These are phyloP conservation scores for Himalopsyche japonica DNA, from an alignment of 2,888 invertebrate species.

Conservation along the genomic window DNA sequence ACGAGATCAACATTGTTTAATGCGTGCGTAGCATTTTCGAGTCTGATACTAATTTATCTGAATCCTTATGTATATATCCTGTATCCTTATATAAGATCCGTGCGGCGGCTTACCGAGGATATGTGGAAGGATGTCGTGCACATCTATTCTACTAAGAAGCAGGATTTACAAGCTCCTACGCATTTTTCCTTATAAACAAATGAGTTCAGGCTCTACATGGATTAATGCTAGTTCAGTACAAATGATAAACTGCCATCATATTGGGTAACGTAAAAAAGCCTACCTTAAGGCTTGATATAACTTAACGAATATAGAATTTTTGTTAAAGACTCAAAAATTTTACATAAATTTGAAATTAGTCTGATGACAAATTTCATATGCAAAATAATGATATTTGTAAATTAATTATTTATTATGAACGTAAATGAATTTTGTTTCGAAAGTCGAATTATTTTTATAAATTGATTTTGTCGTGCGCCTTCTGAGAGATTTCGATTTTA, in stretches of 20 bases:
- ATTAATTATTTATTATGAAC: too few species aligned
- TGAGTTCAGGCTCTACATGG: neutral
- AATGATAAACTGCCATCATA: neutral
- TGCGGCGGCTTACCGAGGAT: neutral
- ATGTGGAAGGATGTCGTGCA: constrained; percentile 1
- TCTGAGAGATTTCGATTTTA: neutral
- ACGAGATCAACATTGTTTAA: constrained; percentile 2
- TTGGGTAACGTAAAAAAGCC: too few species aligned
- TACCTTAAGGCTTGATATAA: too few species aligned
- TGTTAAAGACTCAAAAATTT: too few species aligned
- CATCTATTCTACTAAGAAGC: constrained; percentile 4
- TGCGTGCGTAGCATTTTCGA: constrained; percentile 12
- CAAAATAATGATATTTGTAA: too few species aligned
- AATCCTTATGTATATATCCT: neutral
- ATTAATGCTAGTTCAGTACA: neutral
- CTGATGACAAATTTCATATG: too few species aligned
- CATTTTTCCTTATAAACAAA: neutral
- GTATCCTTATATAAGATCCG: neutral
- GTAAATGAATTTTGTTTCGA: neutral
- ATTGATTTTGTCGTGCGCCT: neutral
- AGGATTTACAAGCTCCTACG: neutral
- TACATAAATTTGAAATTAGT: too few species aligned
- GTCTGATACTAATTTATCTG: constrained; percentile 15
- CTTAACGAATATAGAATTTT: too few species aligned
- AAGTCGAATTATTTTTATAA: neutral